A percentile compares a stretch with the other conserved stretches of the same genome.
Evolutionary conservation across 2,797 vertebrate species (phyloP).

Genomic region (Hippoglossus hippoglossus): DNA sequence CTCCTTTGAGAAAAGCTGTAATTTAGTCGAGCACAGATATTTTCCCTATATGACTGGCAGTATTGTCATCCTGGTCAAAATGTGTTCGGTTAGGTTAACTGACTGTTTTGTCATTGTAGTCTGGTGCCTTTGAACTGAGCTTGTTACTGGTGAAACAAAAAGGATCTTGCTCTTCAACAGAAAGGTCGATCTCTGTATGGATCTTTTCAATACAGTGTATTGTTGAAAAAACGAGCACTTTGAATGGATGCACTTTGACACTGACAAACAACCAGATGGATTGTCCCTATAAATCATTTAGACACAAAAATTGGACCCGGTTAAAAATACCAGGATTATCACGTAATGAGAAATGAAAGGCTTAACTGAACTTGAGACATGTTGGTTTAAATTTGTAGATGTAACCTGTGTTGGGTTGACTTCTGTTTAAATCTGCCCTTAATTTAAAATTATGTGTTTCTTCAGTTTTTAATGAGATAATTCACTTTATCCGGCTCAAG

Average conservation of each 20-base stretch:
- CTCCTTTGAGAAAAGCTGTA: too few relatives aligned
- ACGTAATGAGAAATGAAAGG: not conserved
- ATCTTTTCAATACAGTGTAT: too few relatives aligned
- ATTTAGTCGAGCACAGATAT: too few relatives aligned
- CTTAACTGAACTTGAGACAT: not conserved
- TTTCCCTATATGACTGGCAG: too few relatives aligned
- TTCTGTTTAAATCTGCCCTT: constrained; percentile 24
- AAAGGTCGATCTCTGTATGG: too few relatives aligned
- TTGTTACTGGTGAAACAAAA: not conserved
- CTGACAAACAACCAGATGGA: not conserved
- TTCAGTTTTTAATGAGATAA: not conserved
- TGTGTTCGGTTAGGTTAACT: too few relatives aligned
- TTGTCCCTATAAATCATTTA: not conserved
- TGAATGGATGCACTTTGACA: too few relatives aligned
- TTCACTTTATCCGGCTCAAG: not conserved
- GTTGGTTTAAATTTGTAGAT: constrained; percentile 14
- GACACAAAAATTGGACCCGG: not conserved
- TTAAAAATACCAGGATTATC: not conserved
- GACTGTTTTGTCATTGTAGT: too few relatives aligned
- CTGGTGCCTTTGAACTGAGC: too few relatives aligned
- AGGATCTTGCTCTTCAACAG: too few relatives aligned
- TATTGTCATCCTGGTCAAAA: too few relatives aligned
- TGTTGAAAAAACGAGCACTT: not conserved
- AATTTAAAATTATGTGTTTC: not conserved
- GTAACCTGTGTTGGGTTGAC: not conserved